Evolutionary conservation across 2,888 invertebrate genomes (phyloP), one percentile per base, ranked within the genome.

Genomic region (Furcula furcula): DNA sequence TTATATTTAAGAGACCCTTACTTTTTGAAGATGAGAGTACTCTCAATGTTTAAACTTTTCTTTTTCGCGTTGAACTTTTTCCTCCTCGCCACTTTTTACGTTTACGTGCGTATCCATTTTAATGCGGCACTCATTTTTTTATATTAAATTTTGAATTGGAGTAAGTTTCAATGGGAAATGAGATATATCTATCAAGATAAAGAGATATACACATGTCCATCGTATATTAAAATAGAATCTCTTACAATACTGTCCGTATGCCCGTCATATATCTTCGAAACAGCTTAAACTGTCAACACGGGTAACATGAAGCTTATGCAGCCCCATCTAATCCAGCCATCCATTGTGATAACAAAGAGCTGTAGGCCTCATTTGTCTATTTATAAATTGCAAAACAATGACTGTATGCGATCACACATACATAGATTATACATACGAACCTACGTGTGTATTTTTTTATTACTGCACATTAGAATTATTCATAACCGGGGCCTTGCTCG

Each of bases 211-310:
- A n/a, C n/a, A 19, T 5, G 15, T 15, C 9, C 13, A 14, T 14
- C 20, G 22, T 27, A 22, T 27, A 32, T 18, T 29, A 20, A 29
- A 36, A 32, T 32, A 36, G 12, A 28, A 28, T 11, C 11, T 15
- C 7, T 7, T 11, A 29, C 29, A 28, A 25, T 6, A 29, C 23
- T 12, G 26, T 29, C 23, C 35, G 40, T 41, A 33, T 10, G 20
- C 12, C 30, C 43, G 41, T 33, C 33, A 31, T 34, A 51, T 32
- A 39, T 41, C 52, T 36, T 51, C 21, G 21, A 30, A 32, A 19
- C 20, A 34, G 55, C 53, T 55, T 51, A 52, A 41, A 34, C 36
- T 51, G 55, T 44, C 53, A 40, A 47, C 43, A 43, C 39, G 37
- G 33, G 40, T 48, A 46, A 29, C 44, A 21, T 12, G 30, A 40